These are phyloP conservation scores for Platygyra sinensis DNA, from an alignment of 64 coral and sea anemone genomes.

Conservation along the genomic window DNA sequence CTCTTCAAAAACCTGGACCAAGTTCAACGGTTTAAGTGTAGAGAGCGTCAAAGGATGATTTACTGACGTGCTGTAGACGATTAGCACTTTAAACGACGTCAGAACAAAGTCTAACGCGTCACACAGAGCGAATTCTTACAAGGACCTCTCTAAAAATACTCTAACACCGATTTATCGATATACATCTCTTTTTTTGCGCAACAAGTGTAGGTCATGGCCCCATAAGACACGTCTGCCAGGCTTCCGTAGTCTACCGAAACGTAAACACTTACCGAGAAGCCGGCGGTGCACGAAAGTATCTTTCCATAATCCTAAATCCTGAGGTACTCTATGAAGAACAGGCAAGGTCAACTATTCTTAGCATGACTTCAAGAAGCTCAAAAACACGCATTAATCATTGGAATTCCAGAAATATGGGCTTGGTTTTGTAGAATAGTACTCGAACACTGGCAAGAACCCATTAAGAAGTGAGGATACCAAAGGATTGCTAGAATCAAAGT, in stretches of 20 bases:
- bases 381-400: background rate
- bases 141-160: background rate
- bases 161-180: too few species aligned
- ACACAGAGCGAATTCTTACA: background rate
- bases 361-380: background rate
- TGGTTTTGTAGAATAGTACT: background rate
- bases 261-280: background rate
- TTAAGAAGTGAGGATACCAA: background rate
- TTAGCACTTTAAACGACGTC: background rate
- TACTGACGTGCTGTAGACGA: background rate
- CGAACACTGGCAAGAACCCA: background rate
- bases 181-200: background rate
- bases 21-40: background rate
- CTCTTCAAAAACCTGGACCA: background rate
- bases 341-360: background rate
- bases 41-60: background rate
- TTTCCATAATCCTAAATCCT: slow-evolving; percentile 14
- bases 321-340: background rate
- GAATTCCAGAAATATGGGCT: background rate
- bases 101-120: background rate
- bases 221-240: background rate
- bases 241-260: background rate
- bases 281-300: background rate
- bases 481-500: background rate
- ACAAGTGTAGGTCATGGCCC: background rate